Conservation (phyloP, 2,113 vertebrate genomes). For the Dipodomys stephensi region DNA sequence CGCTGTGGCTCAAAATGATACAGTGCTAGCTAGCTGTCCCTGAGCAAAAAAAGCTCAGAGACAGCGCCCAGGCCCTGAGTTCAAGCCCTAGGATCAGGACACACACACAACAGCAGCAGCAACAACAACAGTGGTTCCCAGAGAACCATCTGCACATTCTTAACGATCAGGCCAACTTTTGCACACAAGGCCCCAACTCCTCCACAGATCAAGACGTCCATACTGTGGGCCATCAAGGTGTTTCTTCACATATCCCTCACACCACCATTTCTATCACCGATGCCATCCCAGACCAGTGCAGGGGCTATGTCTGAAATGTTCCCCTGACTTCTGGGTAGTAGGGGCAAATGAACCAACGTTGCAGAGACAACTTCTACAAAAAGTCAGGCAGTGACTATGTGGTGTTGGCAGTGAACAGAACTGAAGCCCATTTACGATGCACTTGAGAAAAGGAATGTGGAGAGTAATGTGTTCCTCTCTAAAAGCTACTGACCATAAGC, state of each 20-base stretch:
- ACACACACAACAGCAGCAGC: too few species aligned
- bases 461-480: neutral
- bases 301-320: neutral
- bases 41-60: too few species aligned
- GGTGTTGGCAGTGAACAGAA: neutral
- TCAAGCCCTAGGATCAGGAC: too few species aligned
- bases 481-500: slow-evolving; percentile 47
- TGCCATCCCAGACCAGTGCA: accelerated
- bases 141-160: neutral
- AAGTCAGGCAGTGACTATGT: neutral
- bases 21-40: too few species aligned
- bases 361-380: neutral
- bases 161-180: neutral
- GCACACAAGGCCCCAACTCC: neutral
- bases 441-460: slow-evolving; percentile 19
- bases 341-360: neutral
- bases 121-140: neutral
- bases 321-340: neutral
- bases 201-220: neutral
- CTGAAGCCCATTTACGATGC: neutral
- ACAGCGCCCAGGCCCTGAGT: too few species aligned
- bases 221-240: too few species aligned
- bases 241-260: neutral
- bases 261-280: neutral
- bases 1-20: too few species aligned